Evolutionary conservation across 2,888 invertebrate genomes (phyloP).

Genomic region (Cheilosia pagana): DNA sequence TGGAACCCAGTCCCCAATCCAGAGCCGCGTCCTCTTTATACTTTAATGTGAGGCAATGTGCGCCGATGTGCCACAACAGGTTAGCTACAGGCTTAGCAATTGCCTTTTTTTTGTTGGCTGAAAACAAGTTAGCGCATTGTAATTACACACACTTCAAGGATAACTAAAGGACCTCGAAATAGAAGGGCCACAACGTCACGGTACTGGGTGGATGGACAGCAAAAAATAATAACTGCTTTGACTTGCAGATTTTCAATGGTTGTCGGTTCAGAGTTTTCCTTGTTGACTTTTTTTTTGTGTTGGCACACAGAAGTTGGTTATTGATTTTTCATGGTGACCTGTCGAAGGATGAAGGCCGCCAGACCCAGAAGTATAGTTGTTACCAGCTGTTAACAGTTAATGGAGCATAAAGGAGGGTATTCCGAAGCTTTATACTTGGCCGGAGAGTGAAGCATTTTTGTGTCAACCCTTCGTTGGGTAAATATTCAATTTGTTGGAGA

Average conservation of each 20-base stretch:
- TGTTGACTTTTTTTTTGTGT: background rate
- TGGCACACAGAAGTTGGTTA: constrained; percentile 37
- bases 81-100: background rate
- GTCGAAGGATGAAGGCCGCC: constrained; percentile 53
- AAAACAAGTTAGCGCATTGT: constrained; percentile 50
- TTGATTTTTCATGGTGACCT: constrained; percentile 69
- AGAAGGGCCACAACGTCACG: constrained; percentile 2
- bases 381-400: constrained; percentile 70
- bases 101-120: constrained; percentile 18
- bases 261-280: constrained; percentile 42
- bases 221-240: constrained; percentile 67
- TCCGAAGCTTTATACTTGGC: constrained; percentile 5
- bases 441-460: constrained; percentile 6
- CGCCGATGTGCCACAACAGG: background rate
- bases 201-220: constrained; percentile 9
- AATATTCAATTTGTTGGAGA: constrained; percentile 69
- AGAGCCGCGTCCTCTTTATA: background rate
- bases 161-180: background rate
- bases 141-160: constrained; percentile 46
- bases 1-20: constrained; percentile 24
- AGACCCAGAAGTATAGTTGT: constrained; percentile 48
- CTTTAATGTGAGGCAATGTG: constrained; percentile 26
- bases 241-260: constrained; percentile 67
- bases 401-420: constrained; percentile 62
- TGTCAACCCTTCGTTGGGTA: constrained; percentile 55